These are phyloP conservation scores for Minunthozetes semirufus DNA, from an alignment of 2,888 invertebrate species.

Conservation along the genomic window DNA sequence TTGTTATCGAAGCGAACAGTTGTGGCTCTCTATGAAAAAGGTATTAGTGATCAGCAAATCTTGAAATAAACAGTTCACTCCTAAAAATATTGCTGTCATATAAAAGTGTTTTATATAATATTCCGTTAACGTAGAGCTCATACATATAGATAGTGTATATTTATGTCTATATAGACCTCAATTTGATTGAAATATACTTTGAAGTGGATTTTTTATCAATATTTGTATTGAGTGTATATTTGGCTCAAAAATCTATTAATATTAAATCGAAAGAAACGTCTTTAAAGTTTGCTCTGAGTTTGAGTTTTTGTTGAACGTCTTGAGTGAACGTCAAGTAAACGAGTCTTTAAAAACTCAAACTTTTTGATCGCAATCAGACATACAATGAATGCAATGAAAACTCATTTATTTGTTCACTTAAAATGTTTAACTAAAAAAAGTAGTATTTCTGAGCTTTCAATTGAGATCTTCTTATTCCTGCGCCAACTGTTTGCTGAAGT, in stretches of 20 bases:
- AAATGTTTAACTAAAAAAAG: constrained; percentile 1
- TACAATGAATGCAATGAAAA: constrained; percentile 5
- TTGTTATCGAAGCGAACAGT: not conserved
- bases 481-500: constrained; percentile 18
- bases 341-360: too few relatives aligned
- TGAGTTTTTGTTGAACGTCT: not conserved
- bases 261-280: constrained; percentile 2
- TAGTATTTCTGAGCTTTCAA: not conserved
- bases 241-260: not conserved
- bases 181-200: not conserved
- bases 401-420: constrained; percentile 3
- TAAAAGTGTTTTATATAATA: not conserved
- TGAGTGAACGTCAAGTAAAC: not conserved
- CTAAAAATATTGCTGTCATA: not conserved
- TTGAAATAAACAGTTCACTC: not conserved
- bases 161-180: not conserved
- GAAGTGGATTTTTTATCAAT: not conserved
- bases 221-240: not conserved
- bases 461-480: not conserved
- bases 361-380: not conserved
- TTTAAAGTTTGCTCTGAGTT: not conserved
- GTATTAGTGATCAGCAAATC: not conserved
- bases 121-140: not conserved
- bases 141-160: not conserved
- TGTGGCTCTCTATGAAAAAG: not conserved